phyloP scores from a whole-genome alignment of 2,113 vertebrate genomes.

The Tretioscincus oriximinensis region DNA sequence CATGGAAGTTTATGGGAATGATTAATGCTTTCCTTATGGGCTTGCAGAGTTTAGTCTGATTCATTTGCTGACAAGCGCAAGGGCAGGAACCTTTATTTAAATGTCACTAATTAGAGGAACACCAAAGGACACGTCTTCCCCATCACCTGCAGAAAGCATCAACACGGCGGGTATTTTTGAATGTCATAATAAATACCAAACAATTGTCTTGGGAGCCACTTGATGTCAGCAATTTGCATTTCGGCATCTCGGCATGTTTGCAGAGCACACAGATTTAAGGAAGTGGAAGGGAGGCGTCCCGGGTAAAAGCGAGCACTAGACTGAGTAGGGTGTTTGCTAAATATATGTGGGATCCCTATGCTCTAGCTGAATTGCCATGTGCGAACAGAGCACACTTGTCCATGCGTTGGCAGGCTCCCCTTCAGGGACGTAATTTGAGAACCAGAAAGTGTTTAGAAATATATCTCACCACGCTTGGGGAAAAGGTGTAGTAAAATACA shows the following conservation, averaged over 20 bases:
- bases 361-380: no score
- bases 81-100: constrained; percentile 18
- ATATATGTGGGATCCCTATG: background rate
- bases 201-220: constrained; percentile 17
- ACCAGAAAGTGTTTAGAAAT: no score
- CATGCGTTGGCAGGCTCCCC: background rate
- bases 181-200: constrained; percentile 38
- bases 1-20: background rate
- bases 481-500: no score
- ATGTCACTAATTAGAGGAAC: constrained; percentile 37
- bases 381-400: no score
- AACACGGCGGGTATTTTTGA: constrained; percentile 25
- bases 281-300: background rate
- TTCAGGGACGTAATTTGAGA: no score
- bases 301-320: background rate
- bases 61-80: background rate
- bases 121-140: background rate
- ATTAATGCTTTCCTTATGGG: fast-evolving
- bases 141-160: background rate
- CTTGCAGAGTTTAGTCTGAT: background rate
- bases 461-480: no score
- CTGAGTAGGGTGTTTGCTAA: background rate
- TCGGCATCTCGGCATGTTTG: constrained; percentile 23
- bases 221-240: constrained; percentile 41
- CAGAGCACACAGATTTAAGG: background rate